A percentile compares a stretch with the other conserved stretches of the same genome.
Conservation (phyloP, 2,113 vertebrate species). For the Gorilla gorilla region DNA sequence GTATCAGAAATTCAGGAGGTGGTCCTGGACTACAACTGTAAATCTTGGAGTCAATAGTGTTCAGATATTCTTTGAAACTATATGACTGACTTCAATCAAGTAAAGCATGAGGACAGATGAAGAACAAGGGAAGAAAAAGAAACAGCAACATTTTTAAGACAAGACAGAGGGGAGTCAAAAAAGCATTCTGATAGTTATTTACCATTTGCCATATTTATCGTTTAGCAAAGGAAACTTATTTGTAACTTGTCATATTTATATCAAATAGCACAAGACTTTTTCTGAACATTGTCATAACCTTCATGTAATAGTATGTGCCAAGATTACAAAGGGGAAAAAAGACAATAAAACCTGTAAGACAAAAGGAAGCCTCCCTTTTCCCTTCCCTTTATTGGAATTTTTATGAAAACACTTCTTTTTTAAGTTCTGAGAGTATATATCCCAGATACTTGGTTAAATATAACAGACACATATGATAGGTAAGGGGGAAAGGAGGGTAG, state of each 20-base stretch:
- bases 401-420: background rate
- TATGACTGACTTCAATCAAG: background rate
- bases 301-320: background rate
- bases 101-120: background rate
- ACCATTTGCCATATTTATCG: background rate
- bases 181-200: background rate
- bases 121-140: background rate
- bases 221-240: constrained; percentile 10
- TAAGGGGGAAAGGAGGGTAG: background rate
- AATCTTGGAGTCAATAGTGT: background rate
- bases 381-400: background rate
- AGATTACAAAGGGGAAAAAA: background rate
- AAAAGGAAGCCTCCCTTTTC: background rate
- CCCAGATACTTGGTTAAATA: background rate
- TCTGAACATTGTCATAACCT: background rate
- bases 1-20: background rate
- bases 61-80: constrained; percentile 3
- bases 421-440: background rate
- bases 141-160: background rate
- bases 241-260: background rate
- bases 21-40: background rate
- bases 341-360: background rate
- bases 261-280: background rate
- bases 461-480: background rate
- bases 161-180: background rate